A percentile compares a stretch with the other conserved stretches of the same genome.
These are phyloP conservation scores for Myiotriccus ornatus DNA, from an alignment of 2,797 vertebrate genomes.

Conservation along the genomic window DNA sequence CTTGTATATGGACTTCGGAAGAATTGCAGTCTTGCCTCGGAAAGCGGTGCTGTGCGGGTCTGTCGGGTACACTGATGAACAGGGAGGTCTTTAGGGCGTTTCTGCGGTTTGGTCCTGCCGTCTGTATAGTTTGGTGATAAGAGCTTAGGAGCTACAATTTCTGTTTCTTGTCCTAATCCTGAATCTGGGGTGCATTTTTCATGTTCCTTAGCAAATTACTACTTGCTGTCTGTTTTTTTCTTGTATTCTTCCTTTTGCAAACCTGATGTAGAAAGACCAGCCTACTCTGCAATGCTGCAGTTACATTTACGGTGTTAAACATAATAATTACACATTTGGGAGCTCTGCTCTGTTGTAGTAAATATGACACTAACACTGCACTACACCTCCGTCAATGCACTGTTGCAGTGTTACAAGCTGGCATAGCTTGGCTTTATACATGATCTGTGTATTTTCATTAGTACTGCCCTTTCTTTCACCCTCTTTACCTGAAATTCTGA, in stretches of 20 bases:
- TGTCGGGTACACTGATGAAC: not conserved
- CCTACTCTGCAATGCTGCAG: not conserved
- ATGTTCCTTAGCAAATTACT: not conserved
- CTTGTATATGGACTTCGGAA: not conserved
- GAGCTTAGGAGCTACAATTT: not conserved
- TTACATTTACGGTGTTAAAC: not conserved
- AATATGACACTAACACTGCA: accelerated
- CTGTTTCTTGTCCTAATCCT: not conserved
- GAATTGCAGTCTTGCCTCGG: not conserved
- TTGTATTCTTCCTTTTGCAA: not conserved
- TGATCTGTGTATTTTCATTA: not conserved
- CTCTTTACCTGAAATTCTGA: not conserved
- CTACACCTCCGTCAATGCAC: not conserved
- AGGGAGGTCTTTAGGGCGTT: not conserved
- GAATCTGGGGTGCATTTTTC: not conserved
- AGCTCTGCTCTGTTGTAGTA: not conserved
- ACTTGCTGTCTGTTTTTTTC: not conserved
- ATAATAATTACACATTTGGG: not conserved
- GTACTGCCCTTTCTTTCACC: not conserved
- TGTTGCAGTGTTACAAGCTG: not conserved
- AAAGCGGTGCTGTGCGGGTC: not conserved
- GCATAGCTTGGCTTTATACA: not conserved
- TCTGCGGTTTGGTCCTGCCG: not conserved
- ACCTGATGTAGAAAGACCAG: not conserved
- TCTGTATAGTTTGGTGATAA: not conserved